Evolutionary conservation across 64 coral and sea anemone species (phyloP), one percentile per base, ranked within the genome.

Genomic region (Trachythela sp.): DNA sequence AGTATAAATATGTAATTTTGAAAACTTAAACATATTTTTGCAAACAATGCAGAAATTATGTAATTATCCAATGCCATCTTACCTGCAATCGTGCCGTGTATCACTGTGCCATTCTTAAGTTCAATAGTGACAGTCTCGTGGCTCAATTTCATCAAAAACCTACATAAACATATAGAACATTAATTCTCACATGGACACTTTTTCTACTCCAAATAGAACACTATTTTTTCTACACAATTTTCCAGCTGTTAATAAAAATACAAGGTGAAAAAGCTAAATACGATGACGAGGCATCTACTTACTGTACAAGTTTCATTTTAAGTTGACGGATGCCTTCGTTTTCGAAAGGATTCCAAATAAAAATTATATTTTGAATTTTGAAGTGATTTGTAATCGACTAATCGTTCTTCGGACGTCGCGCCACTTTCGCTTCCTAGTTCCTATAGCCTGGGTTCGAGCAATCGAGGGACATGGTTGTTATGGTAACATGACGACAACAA

Each of bases 81-180:
- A 98, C 95, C 95, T 83, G 95, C 94, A 88, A 98, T 98, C n/a
- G 95, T 98, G 68, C 95, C 95, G 83, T 98, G 95, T 13, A 98
- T 89, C 45, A 98, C 95, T 51, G 95, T 98, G 77, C 95, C 95
- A 91, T 98, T 98, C 56, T 98, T 98, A 3, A 98, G 89, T 85
- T 98, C 95, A 56, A 98, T 89, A 34, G 95, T 98, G 24, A 98
- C 95, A 34, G 95, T 98, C 37, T 98, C 95, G 48, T 98, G 95
- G 86, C 95, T 98, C 1, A 98, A 91, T 80, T 98, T 98, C 95
- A 98, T 98, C 56, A 98, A 98, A 91, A 98, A 98, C 70, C 95
- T 98, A 67, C 87, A 77, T 86, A 88, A 71, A 80, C 13, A 29
- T 26, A 64, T 8, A 64, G 22, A 64, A 64, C 56, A 18, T 20